Conservation (phyloP, 1,140 invertebrate species). For the Drosophila subobscura region DNA sequence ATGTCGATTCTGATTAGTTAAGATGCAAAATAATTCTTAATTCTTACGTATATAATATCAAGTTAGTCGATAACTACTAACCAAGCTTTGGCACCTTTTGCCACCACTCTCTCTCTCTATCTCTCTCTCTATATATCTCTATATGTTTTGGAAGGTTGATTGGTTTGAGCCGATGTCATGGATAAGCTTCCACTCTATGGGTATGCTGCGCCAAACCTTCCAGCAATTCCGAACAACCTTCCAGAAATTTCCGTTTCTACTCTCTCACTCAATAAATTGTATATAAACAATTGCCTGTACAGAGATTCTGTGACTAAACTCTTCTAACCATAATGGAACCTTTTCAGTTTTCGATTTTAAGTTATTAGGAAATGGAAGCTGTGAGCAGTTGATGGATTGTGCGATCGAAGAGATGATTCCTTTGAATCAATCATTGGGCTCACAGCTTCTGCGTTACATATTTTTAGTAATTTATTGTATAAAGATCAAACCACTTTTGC, state of each 20-base stretch:
- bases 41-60: slow-evolving; percentile 6
- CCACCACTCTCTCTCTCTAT: neutral
- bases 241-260: slow-evolving; percentile 1
- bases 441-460: slow-evolving; percentile 7
- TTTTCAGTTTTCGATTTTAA: slow-evolving; percentile 18
- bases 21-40: neutral
- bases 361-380: slow-evolving; percentile 26
- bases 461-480: slow-evolving; percentile 35
- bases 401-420: neutral
- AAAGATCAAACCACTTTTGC: slow-evolving; percentile 20
- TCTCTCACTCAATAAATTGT: slow-evolving; percentile 22
- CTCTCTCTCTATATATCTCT: slow-evolving; percentile 4
- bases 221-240: too few relatives aligned
- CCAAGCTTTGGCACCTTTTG: slow-evolving; percentile 27
- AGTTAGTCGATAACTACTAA: slow-evolving; percentile 25
- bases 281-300: slow-evolving; percentile 46
- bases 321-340: slow-evolving; percentile 24
- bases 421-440: slow-evolving; percentile 3
- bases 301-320: slow-evolving; percentile 41
- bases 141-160: slow-evolving; percentile 27
- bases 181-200: too few relatives aligned
- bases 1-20: neutral
- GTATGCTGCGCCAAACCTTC: too few relatives aligned
- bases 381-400: slow-evolving; percentile 4
- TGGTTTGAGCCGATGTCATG: neutral